A percentile compares a stretch with the other conserved stretches of the same genome.
These are phyloP conservation scores for Sus scrofa DNA, from an alignment of 2,113 vertebrate species.

Conservation along the genomic window T2T-Sscrofa CM000812.6:65076501-65077000, in stretches of 20 bases:
- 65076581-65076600: slow-evolving; percentile 83
- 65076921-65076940: slow-evolving; percentile 80
- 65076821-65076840: slow-evolving; percentile 80
- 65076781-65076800: slow-evolving; percentile 83
- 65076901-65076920: slow-evolving; percentile 87
- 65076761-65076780: slow-evolving; percentile 54
- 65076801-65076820: slow-evolving; percentile 79
- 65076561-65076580: slow-evolving; percentile 83
- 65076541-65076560: slow-evolving; percentile 85
- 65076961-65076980: slow-evolving; percentile 86
- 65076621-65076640: slow-evolving; percentile 67
- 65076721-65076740: slow-evolving; percentile 22
- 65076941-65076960: slow-evolving; percentile 81
- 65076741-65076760: slow-evolving; percentile 65
- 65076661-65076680: slow-evolving; percentile 83
- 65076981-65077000: slow-evolving; percentile 89
- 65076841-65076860: slow-evolving; percentile 84
- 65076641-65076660: slow-evolving; percentile 72
- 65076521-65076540: slow-evolving; percentile 92
- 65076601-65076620: slow-evolving; percentile 71
- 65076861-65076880: slow-evolving; percentile 82
- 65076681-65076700: slow-evolving; percentile 59
- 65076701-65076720: slow-evolving; percentile 52
- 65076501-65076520: slow-evolving; percentile 92
- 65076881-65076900: slow-evolving; percentile 86